A percentile compares a stretch with the other conserved stretches of the same genome.
Conservation (phyloP, 2,797 vertebrate genomes). For the Triplophysa yarkandensis region DNA sequence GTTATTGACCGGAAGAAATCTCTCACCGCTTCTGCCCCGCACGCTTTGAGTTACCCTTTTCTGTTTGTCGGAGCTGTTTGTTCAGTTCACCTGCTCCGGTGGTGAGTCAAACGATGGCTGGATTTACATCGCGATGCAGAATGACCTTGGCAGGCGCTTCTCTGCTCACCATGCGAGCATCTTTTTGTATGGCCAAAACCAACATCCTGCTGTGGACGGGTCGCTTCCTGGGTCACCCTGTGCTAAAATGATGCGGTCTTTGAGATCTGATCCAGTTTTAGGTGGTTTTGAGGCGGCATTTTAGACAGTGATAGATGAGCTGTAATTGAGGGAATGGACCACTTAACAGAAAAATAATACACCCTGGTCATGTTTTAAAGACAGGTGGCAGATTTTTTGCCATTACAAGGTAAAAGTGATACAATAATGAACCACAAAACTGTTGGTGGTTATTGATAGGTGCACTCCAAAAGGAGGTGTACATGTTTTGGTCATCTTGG, state of each 20-base stretch:
- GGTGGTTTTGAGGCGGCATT: constrained; percentile 46
- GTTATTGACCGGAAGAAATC: constrained; percentile 54
- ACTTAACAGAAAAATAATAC: constrained; percentile 47
- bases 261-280: constrained; percentile 46
- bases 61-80: constrained; percentile 24
- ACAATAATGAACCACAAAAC: constrained; percentile 60
- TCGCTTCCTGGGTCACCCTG: constrained; percentile 26
- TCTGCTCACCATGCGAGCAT: constrained; percentile 7
- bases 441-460: constrained; percentile 51
- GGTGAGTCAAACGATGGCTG: constrained; percentile 32
- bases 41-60: constrained; percentile 13
- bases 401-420: constrained; percentile 54
- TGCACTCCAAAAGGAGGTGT: constrained; percentile 41
- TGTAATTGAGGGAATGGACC: constrained; percentile 49
- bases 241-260: constrained; percentile 11
- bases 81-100: neutral
- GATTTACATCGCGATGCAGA: constrained; percentile 38
- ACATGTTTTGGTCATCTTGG: neutral
- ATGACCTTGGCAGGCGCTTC: constrained; percentile 30
- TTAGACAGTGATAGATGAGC: constrained; percentile 34
- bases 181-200: constrained; percentile 37
- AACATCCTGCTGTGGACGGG: constrained; percentile 26
- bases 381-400: constrained; percentile 16
- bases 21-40: constrained; percentile 41
- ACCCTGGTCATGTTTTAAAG: constrained; percentile 32